Evolutionary conservation across 92 coral and sea anemone species (phyloP), one percentile per base, ranked within the genome.

Genomic region (Pocillopora meandrina): DNA sequence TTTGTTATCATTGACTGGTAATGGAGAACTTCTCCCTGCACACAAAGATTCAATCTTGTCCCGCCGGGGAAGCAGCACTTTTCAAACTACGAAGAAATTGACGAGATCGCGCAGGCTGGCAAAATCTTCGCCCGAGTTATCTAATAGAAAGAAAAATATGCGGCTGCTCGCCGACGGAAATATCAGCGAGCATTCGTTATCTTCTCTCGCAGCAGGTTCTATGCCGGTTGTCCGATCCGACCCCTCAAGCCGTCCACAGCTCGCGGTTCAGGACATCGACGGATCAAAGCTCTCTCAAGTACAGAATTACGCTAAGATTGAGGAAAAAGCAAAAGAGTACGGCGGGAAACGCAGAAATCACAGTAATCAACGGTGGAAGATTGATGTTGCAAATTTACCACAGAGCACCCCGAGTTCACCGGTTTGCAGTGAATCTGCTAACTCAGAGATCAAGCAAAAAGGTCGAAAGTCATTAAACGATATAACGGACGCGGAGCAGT

Each of bases 81-180:
- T 73, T 71, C 47, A 71, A 59, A 20, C 77, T 2, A 7, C 15
- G 55, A 42, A 19, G 21, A 87, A 84, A 71, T 85, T 91, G 35
- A 84, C 89, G 65, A 84, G 89, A 56, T 82, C 91, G 12, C 82
- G 87, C 26, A 73, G 89, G 10, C 78, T 91, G 26, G 94, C 90
- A 16, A 91, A 88, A 74, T 91, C 94, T 47, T 91, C 94, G 7
- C 94, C 94, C 2, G 87, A 91, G 49, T 72, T 91, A 71, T 87
- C 87, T 17, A 60, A 84, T 15, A 75, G 87, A 72, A 83, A 65
- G 62, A 83, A 73, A 68, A 81, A 35, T 72, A 72, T 62, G 26
- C 56, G 76, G 17, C 56, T n/a, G 7, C 80, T 62, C 21, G 73
- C 80, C 19, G 79, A 75, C 35, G 78, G 42, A 60, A 59, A 12